Conservation (phyloP, 2,797 vertebrate species). For the Taeniopygia guttata region DNA sequence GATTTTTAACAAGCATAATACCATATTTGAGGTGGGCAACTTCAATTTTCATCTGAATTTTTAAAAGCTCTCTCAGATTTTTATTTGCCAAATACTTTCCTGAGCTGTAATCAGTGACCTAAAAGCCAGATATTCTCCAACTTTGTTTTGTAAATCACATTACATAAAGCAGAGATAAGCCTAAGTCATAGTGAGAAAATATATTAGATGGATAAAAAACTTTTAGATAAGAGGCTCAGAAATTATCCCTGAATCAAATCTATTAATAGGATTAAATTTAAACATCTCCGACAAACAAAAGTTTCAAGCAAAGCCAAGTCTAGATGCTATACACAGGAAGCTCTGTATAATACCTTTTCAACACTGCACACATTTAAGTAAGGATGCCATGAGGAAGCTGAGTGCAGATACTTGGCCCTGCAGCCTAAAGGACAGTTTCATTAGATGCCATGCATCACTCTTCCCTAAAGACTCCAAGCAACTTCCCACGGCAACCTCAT, state of each 20-base stretch:
- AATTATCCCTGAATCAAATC: not conserved
- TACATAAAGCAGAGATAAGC: conserved; percentile 4
- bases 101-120: not conserved
- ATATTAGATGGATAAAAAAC: not conserved
- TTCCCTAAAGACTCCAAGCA: not conserved
- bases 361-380: not conserved
- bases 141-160: not conserved
- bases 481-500: not conserved
- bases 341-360: not conserved
- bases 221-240: not conserved
- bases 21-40: not conserved
- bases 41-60: not conserved
- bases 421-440: not conserved
- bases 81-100: not conserved
- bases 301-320: not conserved
- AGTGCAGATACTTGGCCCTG: not conserved
- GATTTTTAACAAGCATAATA: no score
- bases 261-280: not conserved
- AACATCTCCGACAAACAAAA: not conserved
- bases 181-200: not conserved
- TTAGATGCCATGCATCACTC: no score
- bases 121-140: not conserved
- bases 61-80: not conserved
- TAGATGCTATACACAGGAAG: not conserved
- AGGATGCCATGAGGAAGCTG: not conserved